Base-by-base conservation (phyloP, 2,797 vertebrate species). In the Prionace glauca region DNA sequence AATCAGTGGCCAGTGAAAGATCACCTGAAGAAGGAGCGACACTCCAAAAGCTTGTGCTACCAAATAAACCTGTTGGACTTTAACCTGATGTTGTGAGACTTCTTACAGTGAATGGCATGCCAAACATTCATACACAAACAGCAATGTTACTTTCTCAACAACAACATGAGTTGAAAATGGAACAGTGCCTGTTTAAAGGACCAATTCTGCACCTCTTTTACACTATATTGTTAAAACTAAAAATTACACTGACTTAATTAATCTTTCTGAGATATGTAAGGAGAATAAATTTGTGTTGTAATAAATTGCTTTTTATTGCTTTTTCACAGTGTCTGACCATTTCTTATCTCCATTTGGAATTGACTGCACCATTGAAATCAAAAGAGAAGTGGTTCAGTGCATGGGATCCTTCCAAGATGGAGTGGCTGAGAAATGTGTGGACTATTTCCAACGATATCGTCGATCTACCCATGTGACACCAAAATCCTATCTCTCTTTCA, bases 321-420 rank as follows among this genome's bases (percentile, higher is more conserved):
- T 77, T 69, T 91, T 41, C 50, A 86, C 96, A 99, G 99, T 99
- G 96, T 99, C 99, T 0, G 98, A 99, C 95, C 98, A 99, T 96
- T 99, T 99, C 96, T 97, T 99, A 79, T 99, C 98, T 20, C 97
- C 97, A n/a, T 99, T 98, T 96, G 97, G 98, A 74, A 98, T 99
- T 16, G 98, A 99, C 96, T 99, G 99, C 96, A 97, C 98, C 12
- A 16, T 96, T 3, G 97, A 98, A 96, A 98, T 98, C 50, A 99
- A 99, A 97, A 97, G 93, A 22, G 98, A 99, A 96, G 98, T 99
- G 8, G 98, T 99, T 29, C 98, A 99, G 95, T 99, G 99, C 96
- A 99, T 99, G 99, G 99, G 99, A 36, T 99, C 98, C 62, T 99
- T 99, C 97, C 99, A 99, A 96, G 98, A 99, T 94, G 98, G 98